Evolutionary conservation across 2,797 vertebrate genomes (phyloP), one percentile per base, ranked within the genome.

Genomic region (Crossoptilon crossoptilon): DNA sequence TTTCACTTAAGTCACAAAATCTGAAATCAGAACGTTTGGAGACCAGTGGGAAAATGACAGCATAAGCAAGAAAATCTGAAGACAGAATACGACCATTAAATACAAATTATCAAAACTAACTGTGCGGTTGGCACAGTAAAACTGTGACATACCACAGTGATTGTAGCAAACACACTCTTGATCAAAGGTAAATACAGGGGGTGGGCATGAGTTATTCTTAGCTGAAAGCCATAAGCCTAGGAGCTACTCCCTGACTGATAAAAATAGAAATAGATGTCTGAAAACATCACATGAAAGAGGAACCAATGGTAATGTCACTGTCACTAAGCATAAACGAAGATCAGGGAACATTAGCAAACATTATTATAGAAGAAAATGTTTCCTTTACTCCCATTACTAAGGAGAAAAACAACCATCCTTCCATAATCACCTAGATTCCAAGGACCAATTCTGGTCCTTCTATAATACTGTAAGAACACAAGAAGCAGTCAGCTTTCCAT

Each of bases 221-320:
- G 92, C 82, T 91, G 90, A 90, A 96, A 92, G 93, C 91, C 71
- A 55, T 69, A 95, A 95, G 87, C 87, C 94, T 95, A 77, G 79
- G 87, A 96, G 88, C 79, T 85, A 91, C 59, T 87, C 86, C 26
- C 67, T 46, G 74, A 59, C 2, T 68, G 84, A 93, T 76, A 93
- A 91, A 96, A 95, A 94, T 49, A 95, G 88, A 87, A 93, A 59
- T 64, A 94, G 71, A 92, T 79, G 82, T 91, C 89, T 78, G 74
- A 93, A 94, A 95, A 76, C 76, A 96, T 94, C 79, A 89, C 60
- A 90, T 91, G 86, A 81, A 95, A 87, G 43, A 79, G 69, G 63
- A 95, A 90, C 84, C 85, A 95, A 85, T 92, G 43, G 88, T 63
- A 87, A 88, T 53, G 87, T 58, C 79, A 83, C 37, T 81, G 59